These are phyloP conservation scores for Myzus persicae DNA, from an alignment of 1,140 invertebrate genomes.

Conservation along the genomic window DNA sequence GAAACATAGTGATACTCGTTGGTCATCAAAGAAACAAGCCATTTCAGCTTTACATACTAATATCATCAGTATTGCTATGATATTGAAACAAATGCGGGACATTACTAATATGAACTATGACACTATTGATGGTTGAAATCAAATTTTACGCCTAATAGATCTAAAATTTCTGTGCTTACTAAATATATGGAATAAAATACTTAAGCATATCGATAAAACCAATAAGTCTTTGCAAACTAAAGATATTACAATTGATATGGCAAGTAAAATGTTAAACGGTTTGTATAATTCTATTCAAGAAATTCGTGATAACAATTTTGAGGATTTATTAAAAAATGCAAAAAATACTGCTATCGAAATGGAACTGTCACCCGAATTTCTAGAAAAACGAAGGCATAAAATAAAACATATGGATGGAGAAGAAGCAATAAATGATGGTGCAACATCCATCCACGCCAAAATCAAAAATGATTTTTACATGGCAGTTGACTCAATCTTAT, in stretches of 20 bases:
- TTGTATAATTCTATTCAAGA: conserved; percentile 30
- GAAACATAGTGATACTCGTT: neutral
- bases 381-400: conserved; percentile 31
- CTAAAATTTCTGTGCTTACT: conserved; percentile 17
- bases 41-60: conserved; percentile 38
- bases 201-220: conserved; percentile 29
- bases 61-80: neutral
- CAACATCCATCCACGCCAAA: neutral
- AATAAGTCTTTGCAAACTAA: conserved; percentile 7
- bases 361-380: conserved; percentile 15
- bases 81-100: conserved; percentile 25
- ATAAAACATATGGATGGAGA: conserved; percentile 12
- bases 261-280: conserved; percentile 26
- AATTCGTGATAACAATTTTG: conserved; percentile 33
- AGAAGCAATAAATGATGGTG: neutral
- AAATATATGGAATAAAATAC: conserved; percentile 39
- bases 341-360: conserved; percentile 27
- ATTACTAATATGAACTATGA: conserved; percentile 6
- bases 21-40: conserved; percentile 22
- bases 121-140: conserved; percentile 30
- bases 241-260: conserved; percentile 1
- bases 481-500: conserved; percentile 22
- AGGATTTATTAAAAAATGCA: conserved; percentile 31
- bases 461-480: conserved; percentile 20
- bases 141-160: conserved; percentile 9